Conservation (phyloP, 1,140 invertebrate genomes). For the Drosophila kepulauana region DNA sequence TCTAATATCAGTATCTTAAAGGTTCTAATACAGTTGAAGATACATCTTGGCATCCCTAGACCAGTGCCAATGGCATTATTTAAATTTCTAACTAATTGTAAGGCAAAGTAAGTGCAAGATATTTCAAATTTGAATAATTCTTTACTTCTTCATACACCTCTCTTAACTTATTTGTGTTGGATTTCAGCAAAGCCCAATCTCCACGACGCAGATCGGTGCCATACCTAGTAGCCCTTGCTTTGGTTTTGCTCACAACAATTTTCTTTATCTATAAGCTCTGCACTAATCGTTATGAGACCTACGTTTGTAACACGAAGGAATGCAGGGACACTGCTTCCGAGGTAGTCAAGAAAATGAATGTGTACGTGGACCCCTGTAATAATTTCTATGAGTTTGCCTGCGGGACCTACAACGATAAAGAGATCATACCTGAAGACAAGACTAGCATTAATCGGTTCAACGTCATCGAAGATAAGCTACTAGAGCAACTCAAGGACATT, state of each 20-base stretch:
- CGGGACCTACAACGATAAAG: constrained; percentile 90
- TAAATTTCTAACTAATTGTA: too few relatives aligned
- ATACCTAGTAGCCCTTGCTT: too few relatives aligned
- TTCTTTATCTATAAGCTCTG: too few relatives aligned
- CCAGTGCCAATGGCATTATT: too few relatives aligned
- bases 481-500: constrained; percentile 91
- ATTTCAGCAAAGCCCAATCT: constrained; percentile 89
- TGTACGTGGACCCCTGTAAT: constrained; percentile 92
- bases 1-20: too few relatives aligned
- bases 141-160: too few relatives aligned
- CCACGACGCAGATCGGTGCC: too few relatives aligned
- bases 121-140: too few relatives aligned
- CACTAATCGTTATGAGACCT: constrained; percentile 6
- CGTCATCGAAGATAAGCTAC: constrained; percentile 91
- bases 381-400: constrained; percentile 95
- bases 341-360: constrained; percentile 91
- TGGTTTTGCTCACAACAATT: too few relatives aligned
- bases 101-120: too few relatives aligned
- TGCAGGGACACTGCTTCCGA: constrained; percentile 91
- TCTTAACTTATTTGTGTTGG: neutral
- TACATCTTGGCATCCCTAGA: too few relatives aligned
- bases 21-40: too few relatives aligned
- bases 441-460: constrained; percentile 92
- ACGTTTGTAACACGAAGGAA: constrained; percentile 87
- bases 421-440: constrained; percentile 92